Conservation (phyloP, 1,140 invertebrate species). For the Drosophila gunungcola region DNA sequence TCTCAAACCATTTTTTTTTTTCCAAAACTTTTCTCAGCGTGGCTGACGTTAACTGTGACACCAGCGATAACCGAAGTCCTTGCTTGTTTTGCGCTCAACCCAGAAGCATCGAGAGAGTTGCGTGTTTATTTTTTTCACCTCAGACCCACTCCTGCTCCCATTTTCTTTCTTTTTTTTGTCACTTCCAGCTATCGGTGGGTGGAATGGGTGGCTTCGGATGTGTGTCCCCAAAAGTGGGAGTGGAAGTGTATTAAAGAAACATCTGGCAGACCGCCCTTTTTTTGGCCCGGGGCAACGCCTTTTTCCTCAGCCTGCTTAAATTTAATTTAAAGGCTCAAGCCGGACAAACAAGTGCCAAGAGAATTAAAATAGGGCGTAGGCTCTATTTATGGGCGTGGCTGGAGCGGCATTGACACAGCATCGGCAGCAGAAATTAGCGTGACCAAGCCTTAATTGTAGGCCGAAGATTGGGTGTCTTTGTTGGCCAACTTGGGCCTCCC, state of each 20-base stretch:
- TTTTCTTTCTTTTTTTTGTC: constrained; percentile 47
- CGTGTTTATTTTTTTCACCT: constrained; percentile 75
- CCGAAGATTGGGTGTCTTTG: constrained; percentile 16
- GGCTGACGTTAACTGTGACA: constrained; percentile 53
- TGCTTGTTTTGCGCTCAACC: constrained; percentile 61
- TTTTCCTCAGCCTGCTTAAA: constrained; percentile 42
- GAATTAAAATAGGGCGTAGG: constrained; percentile 7
- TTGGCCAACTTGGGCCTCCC: constrained; percentile 43
- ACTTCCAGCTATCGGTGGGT: constrained; percentile 52
- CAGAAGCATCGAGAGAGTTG: constrained; percentile 56
- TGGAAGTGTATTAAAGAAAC: constrained; percentile 68
- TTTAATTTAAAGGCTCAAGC: constrained; percentile 59
- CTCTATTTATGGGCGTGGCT: constrained; percentile 57
- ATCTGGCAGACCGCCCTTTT: constrained; percentile 54
- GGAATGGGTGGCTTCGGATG: constrained; percentile 5
- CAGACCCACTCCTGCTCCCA: constrained; percentile 21
- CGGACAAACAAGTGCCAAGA: constrained; percentile 42
- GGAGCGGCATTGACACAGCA: constrained; percentile 50
- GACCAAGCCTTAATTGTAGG: constrained; percentile 60
- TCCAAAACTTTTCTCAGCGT: constrained; percentile 44
- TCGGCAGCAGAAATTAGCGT: constrained; percentile 67
- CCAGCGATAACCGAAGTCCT: constrained; percentile 68
- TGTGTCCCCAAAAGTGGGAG: constrained; percentile 1
- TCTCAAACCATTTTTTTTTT: not conserved
- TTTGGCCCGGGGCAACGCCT: constrained; percentile 40